Base-by-base conservation (phyloP, 2,888 invertebrate species). In the Andricus curvator region DNA sequence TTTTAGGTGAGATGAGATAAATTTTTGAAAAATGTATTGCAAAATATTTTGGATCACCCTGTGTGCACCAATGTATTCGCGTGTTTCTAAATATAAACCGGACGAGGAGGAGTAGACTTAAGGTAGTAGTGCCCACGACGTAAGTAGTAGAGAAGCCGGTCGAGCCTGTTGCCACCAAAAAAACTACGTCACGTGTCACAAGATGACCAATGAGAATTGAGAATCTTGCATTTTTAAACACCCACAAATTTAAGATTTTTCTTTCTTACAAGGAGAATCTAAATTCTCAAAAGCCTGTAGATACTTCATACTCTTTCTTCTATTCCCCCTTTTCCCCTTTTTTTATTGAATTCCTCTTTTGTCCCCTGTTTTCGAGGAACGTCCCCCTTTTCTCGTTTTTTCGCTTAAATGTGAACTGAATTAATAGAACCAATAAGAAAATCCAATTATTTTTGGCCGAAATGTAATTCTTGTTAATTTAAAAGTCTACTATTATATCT, bases 41-140 rank as follows among this genome's bases (percentile, higher is more conserved):
- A 37, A 48, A 48, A 67, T 37, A 67, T 68, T 48, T 68, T 68
- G 68, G 25, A 68, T 74, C 51, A 74, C 51, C 70, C 70, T 51
- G 29, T 70, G 70, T 74, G 70, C 51, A 51, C 51, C 80, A 84
- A 86, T 80, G 78, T 81, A 80, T 83, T 82, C 83, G 82, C 83
- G 81, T 78, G 83, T 83, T 83, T 85, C 84, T 86, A 87, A 85
- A 87, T 85, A 87, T 85, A 86, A 84, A 84, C 76, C 79, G 81
- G 60, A 48, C 67, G 66, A 78, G 67, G 65, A 78, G 51, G 67
- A 65, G 70, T 64, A 68, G 51, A 77, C 65, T 78, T 77, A 79
- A 84, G 66, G 76, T 80, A 77, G 81, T 83, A 84, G 51, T 74
- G 33, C 67, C 67, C 37, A 67, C 70, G 70, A 70, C 70, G 56